A percentile compares a stretch with the other conserved stretches of the same genome.
Evolutionary conservation across 1,140 invertebrate genomes (phyloP).

Genomic region (Brachionus paranguensis): DNA sequence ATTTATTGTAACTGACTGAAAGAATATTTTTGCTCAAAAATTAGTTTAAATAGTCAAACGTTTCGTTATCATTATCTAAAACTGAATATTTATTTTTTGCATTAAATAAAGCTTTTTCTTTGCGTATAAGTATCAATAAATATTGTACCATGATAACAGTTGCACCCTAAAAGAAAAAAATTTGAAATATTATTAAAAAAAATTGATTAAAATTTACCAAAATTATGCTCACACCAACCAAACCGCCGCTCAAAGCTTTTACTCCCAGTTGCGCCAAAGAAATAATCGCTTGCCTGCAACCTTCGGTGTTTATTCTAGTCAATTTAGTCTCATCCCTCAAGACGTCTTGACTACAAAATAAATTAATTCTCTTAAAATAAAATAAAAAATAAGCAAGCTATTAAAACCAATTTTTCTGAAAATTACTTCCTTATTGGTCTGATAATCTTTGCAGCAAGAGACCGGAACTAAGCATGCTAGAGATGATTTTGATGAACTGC

Average conservation of each 20-base stretch:
- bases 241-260: neutral
- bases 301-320: neutral
- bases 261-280: neutral
- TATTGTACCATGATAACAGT: conserved; percentile 19
- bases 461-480: neutral
- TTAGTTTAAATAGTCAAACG: neutral
- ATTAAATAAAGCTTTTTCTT: conserved; percentile 34
- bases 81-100: neutral
- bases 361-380: neutral
- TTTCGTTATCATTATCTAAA: conserved; percentile 10
- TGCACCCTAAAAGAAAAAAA: neutral
- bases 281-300: conserved; percentile 1
- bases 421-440: neutral
- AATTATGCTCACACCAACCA: conserved; percentile 11
- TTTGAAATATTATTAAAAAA: neutral
- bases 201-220: neutral
- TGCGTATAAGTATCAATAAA: conserved; percentile 27
- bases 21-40: too few relatives aligned
- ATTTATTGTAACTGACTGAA: too few relatives aligned
- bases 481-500: conserved; percentile 8
- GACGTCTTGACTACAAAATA: conserved; percentile 28
- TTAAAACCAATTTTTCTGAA: neutral
- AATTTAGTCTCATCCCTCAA: neutral
- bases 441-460: conserved; percentile 24
- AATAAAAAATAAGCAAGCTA: neutral